Base-by-base conservation (phyloP, 2,113 vertebrate genomes). In the Carollia perspicillata region DNA sequence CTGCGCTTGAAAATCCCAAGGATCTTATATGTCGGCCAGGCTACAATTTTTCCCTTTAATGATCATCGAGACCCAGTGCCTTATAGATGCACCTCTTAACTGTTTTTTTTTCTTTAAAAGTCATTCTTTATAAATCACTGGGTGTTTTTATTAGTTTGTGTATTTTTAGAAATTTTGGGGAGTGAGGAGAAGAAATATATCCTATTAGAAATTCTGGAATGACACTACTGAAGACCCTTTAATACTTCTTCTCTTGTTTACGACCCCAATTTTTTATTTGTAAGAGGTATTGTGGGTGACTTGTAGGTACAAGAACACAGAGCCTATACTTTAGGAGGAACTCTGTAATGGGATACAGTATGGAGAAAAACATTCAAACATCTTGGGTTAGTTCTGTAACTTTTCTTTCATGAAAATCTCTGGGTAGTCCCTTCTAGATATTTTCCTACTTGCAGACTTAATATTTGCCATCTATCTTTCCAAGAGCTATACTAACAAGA, bases 381-480 rank as follows among this genome's bases (percentile, higher is more conserved):
- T 81, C 40, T 91, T 8, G 14, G 35, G 65, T 44, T 77, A 83
- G 9, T 23, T 28, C 71, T 89, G 11, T 42, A 77, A 63, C 0
- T 77, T 84, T 75, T 89, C 51, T 72, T 8, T 93, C 42, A 33
- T 20, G 47, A 74, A 47, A 94, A 86, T 80, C 33, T 75, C 33
- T 91, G 60, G 60, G 80, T 12, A 86, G 7, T 30, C 18, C 86
- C 72, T 55, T 20, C 33, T 20, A 22, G 12, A 79, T 30, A 0
- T 90, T 93, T 95, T 92, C 42, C 44, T 94, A 23, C n/a, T 93
- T 92, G 35, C 20, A 91, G 51, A 78, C 22, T 84, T 90, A 88
- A 51, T 93, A 81, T 77, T 91, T 89, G 20, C 49, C 55, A 95
- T 77, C 49, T 60, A 30, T 66, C 18, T 94, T 89, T 71, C 53